Evolutionary conservation across 2,113 vertebrate species (phyloP).

Genomic region (Eolophus roseicapilla): DNA sequence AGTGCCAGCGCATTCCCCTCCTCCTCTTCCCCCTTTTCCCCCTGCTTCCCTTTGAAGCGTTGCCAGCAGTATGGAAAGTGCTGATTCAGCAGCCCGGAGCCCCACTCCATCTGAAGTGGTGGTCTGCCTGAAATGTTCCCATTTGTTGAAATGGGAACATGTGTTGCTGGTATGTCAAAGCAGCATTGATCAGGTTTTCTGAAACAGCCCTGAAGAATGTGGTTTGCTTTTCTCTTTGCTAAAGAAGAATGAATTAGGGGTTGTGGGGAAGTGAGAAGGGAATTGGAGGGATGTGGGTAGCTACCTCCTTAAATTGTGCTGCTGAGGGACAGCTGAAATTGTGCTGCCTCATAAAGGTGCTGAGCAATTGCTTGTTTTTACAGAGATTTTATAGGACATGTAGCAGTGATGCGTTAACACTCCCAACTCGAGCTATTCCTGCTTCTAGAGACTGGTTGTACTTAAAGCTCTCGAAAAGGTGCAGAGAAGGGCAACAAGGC

Average conservation of each 20-base stretch:
- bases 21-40: background rate
- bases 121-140: slow-evolving; percentile 41
- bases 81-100: slow-evolving; percentile 72
- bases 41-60: slow-evolving; percentile 22
- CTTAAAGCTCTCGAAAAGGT: slow-evolving; percentile 23
- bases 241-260: background rate
- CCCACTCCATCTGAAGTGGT: slow-evolving; percentile 56
- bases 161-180: slow-evolving; percentile 34
- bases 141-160: slow-evolving; percentile 44
- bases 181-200: background rate
- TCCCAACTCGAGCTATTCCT: background rate
- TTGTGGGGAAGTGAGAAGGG: background rate
- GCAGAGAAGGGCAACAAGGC: slow-evolving; percentile 14
- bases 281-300: background rate
- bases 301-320: background rate
- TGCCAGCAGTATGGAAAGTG: slow-evolving; percentile 62
- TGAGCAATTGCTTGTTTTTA: background rate
- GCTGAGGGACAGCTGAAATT: background rate
- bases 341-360: background rate
- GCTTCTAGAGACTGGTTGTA: background rate
- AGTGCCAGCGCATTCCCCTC: background rate
- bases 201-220: background rate
- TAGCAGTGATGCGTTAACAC: background rate
- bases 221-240: background rate
- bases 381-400: background rate